A percentile compares a stretch with the other conserved stretches of the same genome.
These are phyloP conservation scores for Eira barbara DNA, from an alignment of 2,113 vertebrate genomes.

Conservation along the genomic window DNA sequence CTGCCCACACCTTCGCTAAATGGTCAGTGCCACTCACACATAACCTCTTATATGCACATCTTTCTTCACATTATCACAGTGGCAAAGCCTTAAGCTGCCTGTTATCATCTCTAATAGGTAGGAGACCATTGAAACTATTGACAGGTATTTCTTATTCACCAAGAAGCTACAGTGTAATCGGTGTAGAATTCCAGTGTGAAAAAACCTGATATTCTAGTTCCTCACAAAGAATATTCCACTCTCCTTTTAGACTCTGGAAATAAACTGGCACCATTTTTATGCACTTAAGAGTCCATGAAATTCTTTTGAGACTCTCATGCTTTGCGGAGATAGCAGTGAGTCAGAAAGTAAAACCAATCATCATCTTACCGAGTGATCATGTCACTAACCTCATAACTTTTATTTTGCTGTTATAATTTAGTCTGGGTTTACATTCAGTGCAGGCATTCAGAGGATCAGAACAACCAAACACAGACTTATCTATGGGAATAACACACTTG, in stretches of 20 bases:
- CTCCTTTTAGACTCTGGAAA: slow-evolving; percentile 76
- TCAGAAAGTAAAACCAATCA: background rate
- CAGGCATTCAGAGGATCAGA: background rate
- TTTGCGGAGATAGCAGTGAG: slow-evolving; percentile 9
- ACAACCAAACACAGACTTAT: background rate
- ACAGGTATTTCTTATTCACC: slow-evolving; percentile 33
- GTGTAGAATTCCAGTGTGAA: slow-evolving; percentile 44
- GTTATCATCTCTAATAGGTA: slow-evolving; percentile 15
- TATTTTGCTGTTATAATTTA: background rate
- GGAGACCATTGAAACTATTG: slow-evolving; percentile 11
- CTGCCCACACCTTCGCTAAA: background rate
- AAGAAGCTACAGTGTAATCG: background rate
- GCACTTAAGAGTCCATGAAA: slow-evolving; percentile 59
- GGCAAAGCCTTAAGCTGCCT: slow-evolving; percentile 24
- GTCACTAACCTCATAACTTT: background rate
- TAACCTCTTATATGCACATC: background rate
- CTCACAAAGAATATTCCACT: background rate
- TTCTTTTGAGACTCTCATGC: slow-evolving; percentile 67
- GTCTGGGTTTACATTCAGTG: background rate
- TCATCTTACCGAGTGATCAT: background rate
- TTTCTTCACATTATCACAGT: slow-evolving; percentile 21
- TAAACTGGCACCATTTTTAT: slow-evolving; percentile 8
- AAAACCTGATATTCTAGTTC: slow-evolving; percentile 81
- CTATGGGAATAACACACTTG: background rate
- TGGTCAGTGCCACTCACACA: background rate